Conservation (phyloP, 2,113 vertebrate species). For the Meleagris gallopavo region DNA sequence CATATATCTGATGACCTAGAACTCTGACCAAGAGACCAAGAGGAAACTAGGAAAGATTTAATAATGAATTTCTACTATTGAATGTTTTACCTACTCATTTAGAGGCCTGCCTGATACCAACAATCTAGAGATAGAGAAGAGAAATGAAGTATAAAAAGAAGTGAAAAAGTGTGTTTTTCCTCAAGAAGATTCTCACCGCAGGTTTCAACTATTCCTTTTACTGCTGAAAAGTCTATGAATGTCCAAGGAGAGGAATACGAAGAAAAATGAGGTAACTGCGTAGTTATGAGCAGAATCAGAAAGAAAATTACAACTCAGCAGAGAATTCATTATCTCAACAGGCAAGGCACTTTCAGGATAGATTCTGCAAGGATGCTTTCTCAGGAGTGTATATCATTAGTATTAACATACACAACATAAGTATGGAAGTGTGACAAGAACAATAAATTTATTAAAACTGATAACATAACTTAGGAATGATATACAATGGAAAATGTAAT, state of each 20-base stretch:
- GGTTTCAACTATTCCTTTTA: not conserved
- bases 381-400: not conserved
- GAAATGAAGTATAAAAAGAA: not conserved
- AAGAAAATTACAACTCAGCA: not conserved
- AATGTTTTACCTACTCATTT: not conserved
- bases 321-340: not conserved
- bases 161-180: fast-evolving
- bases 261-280: not conserved
- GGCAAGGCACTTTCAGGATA: not conserved
- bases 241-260: not conserved
- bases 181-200: not conserved
- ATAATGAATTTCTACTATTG: not conserved
- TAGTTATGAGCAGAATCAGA: not conserved
- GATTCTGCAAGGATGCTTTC: not conserved
- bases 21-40: not conserved
- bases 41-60: not conserved
- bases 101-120: not conserved
- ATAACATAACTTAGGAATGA: not conserved
- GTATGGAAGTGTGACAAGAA: not conserved
- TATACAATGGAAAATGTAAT: not conserved
- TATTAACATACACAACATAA: not conserved
- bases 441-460: not conserved
- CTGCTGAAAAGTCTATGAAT: not conserved
- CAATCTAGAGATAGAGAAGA: not conserved
- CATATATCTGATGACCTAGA: not conserved